phyloP scores from a whole-genome alignment of 2,113 vertebrate genomes.

The Pyrgilauda ruficollis region DNA sequence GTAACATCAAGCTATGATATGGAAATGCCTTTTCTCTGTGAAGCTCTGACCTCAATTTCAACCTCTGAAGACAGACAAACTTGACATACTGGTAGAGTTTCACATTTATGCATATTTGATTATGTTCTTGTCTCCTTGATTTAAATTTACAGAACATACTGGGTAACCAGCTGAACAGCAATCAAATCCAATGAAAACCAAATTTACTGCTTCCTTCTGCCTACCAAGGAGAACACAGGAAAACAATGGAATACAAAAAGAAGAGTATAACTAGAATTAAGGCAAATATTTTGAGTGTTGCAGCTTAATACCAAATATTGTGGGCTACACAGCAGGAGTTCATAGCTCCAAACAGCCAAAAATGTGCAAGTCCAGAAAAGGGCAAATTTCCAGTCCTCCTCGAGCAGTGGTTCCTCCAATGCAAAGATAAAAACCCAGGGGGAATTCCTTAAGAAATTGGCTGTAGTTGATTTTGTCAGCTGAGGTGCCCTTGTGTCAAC shows the following conservation, averaged over 20 bases:
- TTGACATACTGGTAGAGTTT: slow-evolving; percentile 1
- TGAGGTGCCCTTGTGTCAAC: background rate
- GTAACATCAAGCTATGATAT: background rate
- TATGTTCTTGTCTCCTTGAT: background rate
- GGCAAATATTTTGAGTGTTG: background rate
- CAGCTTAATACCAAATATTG: background rate
- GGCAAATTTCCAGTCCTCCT: background rate
- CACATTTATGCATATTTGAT: background rate
- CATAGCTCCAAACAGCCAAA: background rate
- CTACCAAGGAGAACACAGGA: background rate
- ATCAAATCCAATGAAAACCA: background rate
- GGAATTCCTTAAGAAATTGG: background rate
- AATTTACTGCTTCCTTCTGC: background rate
- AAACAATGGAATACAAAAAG: background rate
- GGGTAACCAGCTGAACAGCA: slow-evolving; percentile 16
- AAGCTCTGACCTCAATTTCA: slow-evolving; percentile 28
- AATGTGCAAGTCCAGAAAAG: background rate
- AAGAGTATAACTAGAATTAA: background rate
- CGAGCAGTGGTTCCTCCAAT: background rate
- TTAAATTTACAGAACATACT: slow-evolving; percentile 15
- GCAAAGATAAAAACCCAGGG: background rate
- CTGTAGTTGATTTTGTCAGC: background rate
- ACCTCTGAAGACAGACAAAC: background rate
- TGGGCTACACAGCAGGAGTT: background rate
- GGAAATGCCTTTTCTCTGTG: background rate